Percentiles rank a stretch among this genome's conserved stretches.
Conservation (phyloP, 2,113 vertebrate species). For the Malurus cyaneus region DNA sequence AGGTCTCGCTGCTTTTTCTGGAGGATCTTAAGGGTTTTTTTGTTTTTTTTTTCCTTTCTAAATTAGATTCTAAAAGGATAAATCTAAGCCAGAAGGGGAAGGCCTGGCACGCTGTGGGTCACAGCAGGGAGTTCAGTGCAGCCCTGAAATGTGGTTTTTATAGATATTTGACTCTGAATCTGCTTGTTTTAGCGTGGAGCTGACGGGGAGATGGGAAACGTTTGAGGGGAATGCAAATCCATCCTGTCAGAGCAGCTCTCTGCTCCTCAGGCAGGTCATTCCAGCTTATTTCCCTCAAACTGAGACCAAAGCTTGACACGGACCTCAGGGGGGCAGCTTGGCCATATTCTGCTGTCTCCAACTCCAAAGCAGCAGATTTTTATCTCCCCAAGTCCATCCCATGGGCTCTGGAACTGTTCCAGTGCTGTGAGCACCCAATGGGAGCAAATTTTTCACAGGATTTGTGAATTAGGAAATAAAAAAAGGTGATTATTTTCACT, state of each 20-base stretch:
- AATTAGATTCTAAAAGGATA: background rate
- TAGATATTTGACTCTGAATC: background rate
- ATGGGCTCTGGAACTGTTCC: background rate
- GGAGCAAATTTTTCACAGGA: background rate
- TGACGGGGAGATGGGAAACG: background rate
- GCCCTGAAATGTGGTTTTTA: background rate
- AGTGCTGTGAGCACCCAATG: accelerated
- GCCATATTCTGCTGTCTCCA: background rate
- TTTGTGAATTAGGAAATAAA: background rate
- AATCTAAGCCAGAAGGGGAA: background rate
- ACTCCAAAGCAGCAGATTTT: background rate
- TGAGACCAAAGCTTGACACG: background rate
- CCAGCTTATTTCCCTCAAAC: background rate
- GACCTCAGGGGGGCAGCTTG: background rate
- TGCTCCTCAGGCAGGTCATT: constrained; percentile 15
- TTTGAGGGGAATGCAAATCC: background rate
- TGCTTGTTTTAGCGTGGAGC: background rate
- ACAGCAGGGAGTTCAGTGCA: background rate
- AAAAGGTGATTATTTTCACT: background rate
- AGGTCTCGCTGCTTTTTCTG: background rate
- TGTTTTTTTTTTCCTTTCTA: background rate
- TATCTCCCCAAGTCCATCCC: accelerated
- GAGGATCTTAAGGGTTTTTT: background rate
- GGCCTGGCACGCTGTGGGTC: background rate
- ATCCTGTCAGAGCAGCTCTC: background rate